Evolutionary conservation across 2,888 invertebrate genomes (phyloP), one percentile per base, ranked within the genome.

Genomic region (Tachina grossa): DNA sequence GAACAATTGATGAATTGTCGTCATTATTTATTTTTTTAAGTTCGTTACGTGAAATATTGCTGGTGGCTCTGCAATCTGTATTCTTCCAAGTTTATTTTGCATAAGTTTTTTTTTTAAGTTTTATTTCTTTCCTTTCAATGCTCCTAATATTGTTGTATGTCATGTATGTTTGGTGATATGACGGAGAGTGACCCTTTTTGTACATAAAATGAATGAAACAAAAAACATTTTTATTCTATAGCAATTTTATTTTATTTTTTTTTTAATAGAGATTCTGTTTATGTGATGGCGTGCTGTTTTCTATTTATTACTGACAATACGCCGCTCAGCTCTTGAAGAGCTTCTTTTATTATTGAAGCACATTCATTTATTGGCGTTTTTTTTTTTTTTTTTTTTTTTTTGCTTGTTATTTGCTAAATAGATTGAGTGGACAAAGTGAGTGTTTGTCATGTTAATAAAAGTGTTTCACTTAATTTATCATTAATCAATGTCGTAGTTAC

Each of bases 401-500:
- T n/a, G n/a, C n/a, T n/a, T n/a, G n/a, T n/a, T 31, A 43, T 61
- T 57, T 59, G 45, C 61, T 71, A 71, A 65, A 63, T 63, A 63
- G 61, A 51, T 31, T 47, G 53, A 59, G 59, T 74, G 47, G 51
- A 41, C 80, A 51, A 68, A 61, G 16, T 66, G 61, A 68, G 66
- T 75, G 66, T 69, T 68, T 77, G 72, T 72, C 68, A 69, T 69
- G 68, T 87, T 88, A 88, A 31, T 31, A 31, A 87, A 87, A 90
- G 89, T 88, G 87, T 86, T 86, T 87, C 89, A 89, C 87, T 87
- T 89, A 88, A 89, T 85, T 87, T 77, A 85, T 89, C 88, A 89
- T 89, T 90, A 90, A 90, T 90, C 90, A 90, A 89, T 89, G 89
- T 88, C 89, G 87, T 65, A 39, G 71, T 53, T 31, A 8, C 8